Evolutionary conservation across 2,797 vertebrate genomes (phyloP), one percentile per base, ranked within the genome.

Genomic region (Gephyroberyx darwinii): DNA sequence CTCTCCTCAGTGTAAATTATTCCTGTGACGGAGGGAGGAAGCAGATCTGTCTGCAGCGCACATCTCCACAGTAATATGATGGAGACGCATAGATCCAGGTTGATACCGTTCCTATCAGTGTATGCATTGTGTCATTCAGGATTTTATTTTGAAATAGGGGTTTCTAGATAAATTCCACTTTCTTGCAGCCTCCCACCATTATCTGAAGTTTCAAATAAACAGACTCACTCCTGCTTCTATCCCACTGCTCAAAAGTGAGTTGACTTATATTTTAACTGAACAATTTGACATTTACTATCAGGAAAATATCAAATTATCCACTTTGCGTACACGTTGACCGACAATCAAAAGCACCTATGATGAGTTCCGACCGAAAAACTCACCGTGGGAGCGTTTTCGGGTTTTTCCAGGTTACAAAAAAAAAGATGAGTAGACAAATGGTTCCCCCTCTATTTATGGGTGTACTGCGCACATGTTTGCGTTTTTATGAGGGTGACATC

Each of bases 401-500:
- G 14, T 16, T 35, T 35, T 35, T 7, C 33, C 33, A 35, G 6
- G 1, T 8, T 35, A 6, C 26, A 26, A 26, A 26, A 26, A 26
- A 26, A 26, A 35, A 35, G 8, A 35, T 8, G 33, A 35, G 33
- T 8, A 80, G 58, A 60, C 72, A 80, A 80, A 67, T 19, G 48
- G 45, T 64, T 64, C 45, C 71, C 65, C 0, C 47, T 45, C 37
- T 84, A 59, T 82, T 81, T 75, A 71, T 61, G 77, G 68, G 31
- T 19, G 54, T 57, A 73, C 37, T 79, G 75, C 81, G 74, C 82
- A 67, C 83, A 80, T 81, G 85, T 86, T 90, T 82, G 37, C 88
- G 80, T 75, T 84, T 90, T 90, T 78, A 72, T 72, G 63, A 82
- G 86, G 80, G 86, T 87, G 85, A 88, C 88, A 86, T 91, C 86